Conservation (phyloP, 2,113 vertebrate genomes). For the Isichthys henryi region DNA sequence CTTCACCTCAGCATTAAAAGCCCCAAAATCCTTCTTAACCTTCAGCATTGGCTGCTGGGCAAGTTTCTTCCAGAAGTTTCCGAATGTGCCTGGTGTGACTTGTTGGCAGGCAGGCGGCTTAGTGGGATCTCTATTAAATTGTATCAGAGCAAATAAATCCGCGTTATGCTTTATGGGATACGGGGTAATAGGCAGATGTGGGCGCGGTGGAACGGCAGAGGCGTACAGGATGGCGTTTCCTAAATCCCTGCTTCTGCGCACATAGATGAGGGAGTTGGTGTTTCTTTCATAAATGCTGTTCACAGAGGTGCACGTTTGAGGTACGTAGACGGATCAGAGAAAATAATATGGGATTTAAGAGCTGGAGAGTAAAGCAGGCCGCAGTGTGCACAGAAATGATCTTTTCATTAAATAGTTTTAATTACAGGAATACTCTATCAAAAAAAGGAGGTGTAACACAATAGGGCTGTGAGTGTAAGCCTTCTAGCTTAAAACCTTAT, state of each 20-base stretch:
- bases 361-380: background rate
- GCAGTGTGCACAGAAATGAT: background rate
- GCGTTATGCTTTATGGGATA: background rate
- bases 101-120: background rate
- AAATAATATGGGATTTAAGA: background rate
- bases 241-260: background rate
- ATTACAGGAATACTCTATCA: background rate
- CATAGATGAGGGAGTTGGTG: background rate
- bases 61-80: slow-evolving; percentile 4
- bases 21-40: slow-evolving; percentile 29
- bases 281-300: background rate
- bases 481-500: background rate
- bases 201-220: background rate
- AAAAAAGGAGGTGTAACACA: background rate
- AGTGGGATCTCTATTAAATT: background rate
- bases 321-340: background rate
- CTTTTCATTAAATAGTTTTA: background rate
- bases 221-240: background rate
- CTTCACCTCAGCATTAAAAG: slow-evolving; percentile 6
- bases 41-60: slow-evolving; percentile 5
- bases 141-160: background rate
- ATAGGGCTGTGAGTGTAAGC: background rate
- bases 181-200: background rate
- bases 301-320: background rate
- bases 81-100: background rate